phyloP scores from a whole-genome alignment of 1,140 invertebrate species.

The Drosophila guanche region DNA sequence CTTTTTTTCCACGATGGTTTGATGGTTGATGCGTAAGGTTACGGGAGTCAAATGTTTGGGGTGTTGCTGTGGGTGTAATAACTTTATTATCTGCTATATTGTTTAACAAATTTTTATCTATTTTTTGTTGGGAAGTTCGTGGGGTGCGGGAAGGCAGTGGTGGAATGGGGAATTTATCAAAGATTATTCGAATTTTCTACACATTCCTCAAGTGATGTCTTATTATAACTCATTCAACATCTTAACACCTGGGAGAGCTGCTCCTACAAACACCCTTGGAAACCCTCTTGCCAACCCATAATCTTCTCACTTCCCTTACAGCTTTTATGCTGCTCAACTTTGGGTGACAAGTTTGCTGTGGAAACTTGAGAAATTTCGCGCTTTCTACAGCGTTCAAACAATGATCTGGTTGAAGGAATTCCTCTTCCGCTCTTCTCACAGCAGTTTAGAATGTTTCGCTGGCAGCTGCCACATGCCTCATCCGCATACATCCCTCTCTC shows the following conservation, averaged over 20 bases:
- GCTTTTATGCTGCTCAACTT: conserved; percentile 2
- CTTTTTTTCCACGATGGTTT: conserved; percentile 30
- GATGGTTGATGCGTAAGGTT: not conserved
- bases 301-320: not conserved
- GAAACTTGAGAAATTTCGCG: conserved; percentile 54
- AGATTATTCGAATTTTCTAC: not conserved
- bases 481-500: conserved; percentile 19
- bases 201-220: no score
- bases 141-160: not conserved
- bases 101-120: conserved; percentile 10
- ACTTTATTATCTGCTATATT: conserved; percentile 37
- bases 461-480: conserved; percentile 24
- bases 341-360: conserved; percentile 36
- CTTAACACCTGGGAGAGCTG: no score
- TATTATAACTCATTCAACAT: no score
- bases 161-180: not conserved
- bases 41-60: conserved; percentile 5
- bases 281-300: no score
- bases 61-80: conserved; percentile 10
- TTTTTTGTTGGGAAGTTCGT: not conserved
- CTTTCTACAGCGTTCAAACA: conserved; percentile 48
- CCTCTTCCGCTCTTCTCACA: conserved; percentile 14
- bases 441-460: conserved; percentile 8
- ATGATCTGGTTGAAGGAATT: conserved; percentile 15
- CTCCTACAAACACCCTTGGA: no score